Evolutionary conservation across 2,888 invertebrate genomes (phyloP).

Genomic region (Iselma pallidipennis): DNA sequence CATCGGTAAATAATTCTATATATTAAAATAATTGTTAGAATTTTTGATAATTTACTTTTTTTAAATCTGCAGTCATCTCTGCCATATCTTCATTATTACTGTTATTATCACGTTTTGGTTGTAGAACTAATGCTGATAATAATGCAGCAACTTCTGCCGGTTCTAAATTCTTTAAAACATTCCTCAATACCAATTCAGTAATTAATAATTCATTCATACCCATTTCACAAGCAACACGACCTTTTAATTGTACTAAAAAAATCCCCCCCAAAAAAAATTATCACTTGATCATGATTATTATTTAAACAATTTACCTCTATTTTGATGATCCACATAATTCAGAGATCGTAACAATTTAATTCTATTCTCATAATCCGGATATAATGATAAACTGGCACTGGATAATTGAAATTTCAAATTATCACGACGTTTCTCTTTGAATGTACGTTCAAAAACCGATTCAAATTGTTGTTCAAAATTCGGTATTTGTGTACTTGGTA

Average conservation of each 20-base stretch:
- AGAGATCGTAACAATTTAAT: slow-evolving; percentile 75
- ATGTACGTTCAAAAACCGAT: slow-evolving; percentile 73
- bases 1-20: too few relatives aligned
- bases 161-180: slow-evolving; percentile 81
- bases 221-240: slow-evolving; percentile 85
- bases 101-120: slow-evolving; percentile 64
- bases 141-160: slow-evolving; percentile 94
- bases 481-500: slow-evolving; percentile 72
- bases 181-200: slow-evolving; percentile 91
- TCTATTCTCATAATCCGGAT: slow-evolving; percentile 88
- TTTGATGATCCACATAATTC: slow-evolving; percentile 71
- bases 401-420: slow-evolving; percentile 77
- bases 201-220: slow-evolving; percentile 88
- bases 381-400: slow-evolving; percentile 80
- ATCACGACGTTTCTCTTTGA: slow-evolving; percentile 70
- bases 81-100: slow-evolving; percentile 21
- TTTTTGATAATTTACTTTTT: slow-evolving; percentile 53
- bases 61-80: slow-evolving; percentile 61
- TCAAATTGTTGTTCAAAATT: slow-evolving; percentile 80
- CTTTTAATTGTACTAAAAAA: slow-evolving; percentile 72
- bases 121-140: slow-evolving; percentile 90
- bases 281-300: background rate
- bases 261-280: background rate
- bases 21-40: too few relatives aligned
- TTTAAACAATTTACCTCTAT: slow-evolving; percentile 60